Conservation (phyloP, 2,113 vertebrate species). For the Leuciscus idus region DNA sequence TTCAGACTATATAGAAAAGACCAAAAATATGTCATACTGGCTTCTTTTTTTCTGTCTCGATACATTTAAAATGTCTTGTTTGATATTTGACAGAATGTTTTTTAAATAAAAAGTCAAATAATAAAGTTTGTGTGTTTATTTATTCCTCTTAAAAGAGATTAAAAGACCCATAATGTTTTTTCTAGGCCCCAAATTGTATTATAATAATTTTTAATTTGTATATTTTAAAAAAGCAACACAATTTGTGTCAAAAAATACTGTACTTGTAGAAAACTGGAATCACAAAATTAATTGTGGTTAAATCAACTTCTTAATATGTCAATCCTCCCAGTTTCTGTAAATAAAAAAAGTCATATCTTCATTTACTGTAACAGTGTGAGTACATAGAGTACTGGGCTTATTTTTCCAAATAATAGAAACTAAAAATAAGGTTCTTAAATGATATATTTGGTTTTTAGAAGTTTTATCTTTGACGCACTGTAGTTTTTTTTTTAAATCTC, state of each 20-base stretch:
- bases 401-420: too few species aligned
- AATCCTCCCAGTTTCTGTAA: not conserved
- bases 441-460: too few species aligned
- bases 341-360: not conserved
- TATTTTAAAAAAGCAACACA: not conserved
- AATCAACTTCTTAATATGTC: not conserved
- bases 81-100: not conserved
- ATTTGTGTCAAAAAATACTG: not conserved
- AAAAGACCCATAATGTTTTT: not conserved
- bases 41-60: not conserved
- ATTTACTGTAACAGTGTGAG: too few species aligned
- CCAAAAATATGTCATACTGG: conserved; percentile 35
- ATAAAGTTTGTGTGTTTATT: not conserved
- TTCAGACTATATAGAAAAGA: conserved; percentile 53
- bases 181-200: not conserved
- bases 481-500: too few species aligned
- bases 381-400: too few species aligned
- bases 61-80: not conserved
- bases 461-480: too few species aligned
- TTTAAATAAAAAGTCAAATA: conserved; percentile 39
- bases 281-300: not conserved
- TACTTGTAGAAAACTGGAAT: not conserved
- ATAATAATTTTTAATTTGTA: not conserved
- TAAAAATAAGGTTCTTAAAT: too few species aligned
- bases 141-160: not conserved